These are phyloP conservation scores for Choloepus hoffmanni DNA, from an alignment of 2,113 vertebrate genomes.

Conservation along the genomic window DNA sequence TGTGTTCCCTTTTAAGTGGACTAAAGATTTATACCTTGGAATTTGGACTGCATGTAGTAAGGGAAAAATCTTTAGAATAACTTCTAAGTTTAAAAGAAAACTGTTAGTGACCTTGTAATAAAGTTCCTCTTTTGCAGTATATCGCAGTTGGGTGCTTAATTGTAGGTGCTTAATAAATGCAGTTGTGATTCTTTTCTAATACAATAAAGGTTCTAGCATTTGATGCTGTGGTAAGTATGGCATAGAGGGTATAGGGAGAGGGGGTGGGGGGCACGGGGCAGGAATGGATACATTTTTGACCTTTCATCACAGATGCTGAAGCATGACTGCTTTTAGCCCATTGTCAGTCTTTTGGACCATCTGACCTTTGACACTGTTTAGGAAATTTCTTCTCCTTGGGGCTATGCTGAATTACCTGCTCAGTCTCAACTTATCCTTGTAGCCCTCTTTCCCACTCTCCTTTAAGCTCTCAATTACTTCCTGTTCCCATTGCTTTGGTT, in stretches of 20 bases:
- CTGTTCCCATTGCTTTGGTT: neutral
- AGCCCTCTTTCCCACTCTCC: neutral
- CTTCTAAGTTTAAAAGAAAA: constrained; percentile 58
- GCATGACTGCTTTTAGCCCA: constrained; percentile 48
- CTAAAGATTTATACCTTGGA: constrained; percentile 78
- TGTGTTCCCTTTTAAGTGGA: constrained; percentile 79
- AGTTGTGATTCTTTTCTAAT: neutral
- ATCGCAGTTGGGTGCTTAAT: neutral
- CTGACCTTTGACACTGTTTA: constrained; percentile 52
- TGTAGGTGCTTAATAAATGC: neutral
- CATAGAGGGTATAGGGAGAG: neutral
- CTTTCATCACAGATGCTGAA: constrained; percentile 30
- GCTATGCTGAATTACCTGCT: neutral
- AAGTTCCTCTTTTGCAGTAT: neutral
- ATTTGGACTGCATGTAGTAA: constrained; percentile 67
- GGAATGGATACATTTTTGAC: constrained; percentile 35
- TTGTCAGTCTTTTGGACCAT: constrained; percentile 46
- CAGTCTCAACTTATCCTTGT: neutral
- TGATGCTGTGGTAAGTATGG: constrained; percentile 13
- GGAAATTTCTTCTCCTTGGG: neutral
- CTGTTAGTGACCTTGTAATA: neutral
- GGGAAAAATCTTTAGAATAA: constrained; percentile 69
- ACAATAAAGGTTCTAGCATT: neutral
- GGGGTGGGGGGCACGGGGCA: neutral
- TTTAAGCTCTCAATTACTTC: accelerated